phyloP scores from a whole-genome alignment of 1,140 invertebrate species.

The Lysiphlebus fabarum region DNA sequence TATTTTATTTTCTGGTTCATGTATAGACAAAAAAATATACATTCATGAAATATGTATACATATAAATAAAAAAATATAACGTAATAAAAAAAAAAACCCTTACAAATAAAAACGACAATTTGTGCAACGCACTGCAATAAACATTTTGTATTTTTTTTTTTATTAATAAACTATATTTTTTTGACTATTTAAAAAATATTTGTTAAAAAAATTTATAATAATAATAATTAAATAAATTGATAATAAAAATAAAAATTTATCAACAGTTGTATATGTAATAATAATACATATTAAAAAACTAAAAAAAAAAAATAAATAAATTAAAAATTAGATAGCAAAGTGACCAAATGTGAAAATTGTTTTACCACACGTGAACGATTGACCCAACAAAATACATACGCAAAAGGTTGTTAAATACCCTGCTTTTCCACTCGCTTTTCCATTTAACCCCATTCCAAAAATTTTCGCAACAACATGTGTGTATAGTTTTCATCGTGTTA shows the following conservation, averaged over 20 bases:
- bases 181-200: no score
- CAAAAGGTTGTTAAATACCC: constrained; percentile 8
- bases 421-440: constrained; percentile 17
- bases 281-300: no score
- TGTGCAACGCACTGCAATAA: no score
- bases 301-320: constrained; percentile 7
- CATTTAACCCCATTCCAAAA: constrained; percentile 6
- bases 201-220: no score
- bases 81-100: constrained; percentile 1
- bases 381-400: constrained; percentile 33
- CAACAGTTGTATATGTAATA: no score
- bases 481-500: not conserved
- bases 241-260: no score
- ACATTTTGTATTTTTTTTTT: no score
- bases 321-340: constrained; percentile 18
- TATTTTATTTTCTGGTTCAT: constrained; percentile 36
- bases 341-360: constrained; percentile 45
- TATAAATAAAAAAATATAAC: not conserved
- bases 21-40: constrained; percentile 1
- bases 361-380: constrained; percentile 51
- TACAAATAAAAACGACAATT: not conserved
- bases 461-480: not conserved
- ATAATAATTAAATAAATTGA: no score
- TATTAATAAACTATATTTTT: no score
- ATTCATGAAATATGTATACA: not conserved